These are phyloP conservation scores for Arenaria interpres DNA, from an alignment of 2,113 vertebrate species.

Conservation along the genomic window DNA sequence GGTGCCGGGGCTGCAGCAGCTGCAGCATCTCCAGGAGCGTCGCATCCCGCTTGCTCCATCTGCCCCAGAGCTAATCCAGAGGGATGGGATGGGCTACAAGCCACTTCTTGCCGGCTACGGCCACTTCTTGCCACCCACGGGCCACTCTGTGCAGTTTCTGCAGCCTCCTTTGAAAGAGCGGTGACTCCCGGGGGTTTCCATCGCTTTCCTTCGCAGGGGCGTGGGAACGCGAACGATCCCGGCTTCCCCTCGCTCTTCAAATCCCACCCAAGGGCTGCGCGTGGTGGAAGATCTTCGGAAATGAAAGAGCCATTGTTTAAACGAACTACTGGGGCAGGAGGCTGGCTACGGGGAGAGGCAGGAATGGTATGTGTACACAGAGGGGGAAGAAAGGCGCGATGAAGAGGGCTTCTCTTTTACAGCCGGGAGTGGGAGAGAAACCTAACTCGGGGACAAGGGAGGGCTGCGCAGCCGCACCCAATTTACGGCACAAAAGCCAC, in stretches of 20 bases:
- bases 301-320: background rate
- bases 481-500: background rate
- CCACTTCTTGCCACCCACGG: accelerated
- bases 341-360: background rate
- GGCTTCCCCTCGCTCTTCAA: accelerated
- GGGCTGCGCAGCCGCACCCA: accelerated
- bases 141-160: background rate
- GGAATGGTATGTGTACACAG: background rate
- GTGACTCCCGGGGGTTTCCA: background rate
- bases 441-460: background rate
- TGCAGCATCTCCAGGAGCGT: background rate
- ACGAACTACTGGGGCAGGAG: background rate
- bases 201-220: accelerated
- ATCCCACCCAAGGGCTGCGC: background rate
- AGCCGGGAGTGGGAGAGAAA: background rate
- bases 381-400: background rate
- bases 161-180: background rate
- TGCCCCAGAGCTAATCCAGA: background rate
- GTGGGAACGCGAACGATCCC: background rate
- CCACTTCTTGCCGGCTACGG: accelerated
- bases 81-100: accelerated
- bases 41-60: background rate
- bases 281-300: background rate
- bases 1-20: background rate
- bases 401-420: background rate